These are phyloP conservation scores for Littorina saxatilis DNA, from an alignment of 1,140 invertebrate genomes.

Conservation along the genomic window DNA sequence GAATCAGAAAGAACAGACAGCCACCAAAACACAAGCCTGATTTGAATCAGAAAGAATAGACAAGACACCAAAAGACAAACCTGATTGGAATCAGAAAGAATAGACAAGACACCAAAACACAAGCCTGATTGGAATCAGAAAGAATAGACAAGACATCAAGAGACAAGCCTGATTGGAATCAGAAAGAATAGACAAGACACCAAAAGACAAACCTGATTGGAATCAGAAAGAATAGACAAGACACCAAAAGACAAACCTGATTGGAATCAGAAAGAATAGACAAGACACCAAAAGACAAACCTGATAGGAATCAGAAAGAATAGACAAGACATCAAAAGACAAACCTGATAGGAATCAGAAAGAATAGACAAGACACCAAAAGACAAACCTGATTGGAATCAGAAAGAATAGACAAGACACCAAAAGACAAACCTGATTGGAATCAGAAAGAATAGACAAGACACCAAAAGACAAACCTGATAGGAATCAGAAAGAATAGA, in stretches of 20 bases:
- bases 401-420: slow-evolving; percentile 76
- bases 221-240: slow-evolving; percentile 78
- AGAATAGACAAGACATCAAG: slow-evolving; percentile 66
- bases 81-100: slow-evolving; percentile 81
- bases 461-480: slow-evolving; percentile 76
- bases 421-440: slow-evolving; percentile 78
- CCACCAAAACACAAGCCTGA: slow-evolving; percentile 76
- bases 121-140: slow-evolving; percentile 82
- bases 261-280: slow-evolving; percentile 81
- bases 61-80: slow-evolving; percentile 68
- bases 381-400: slow-evolving; percentile 80
- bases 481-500: slow-evolving; percentile 81
- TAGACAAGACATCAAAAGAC: background rate
- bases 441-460: slow-evolving; percentile 78
- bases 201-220: slow-evolving; percentile 78
- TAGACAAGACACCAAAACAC: background rate
- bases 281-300: slow-evolving; percentile 68
- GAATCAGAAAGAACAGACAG: too few species aligned
- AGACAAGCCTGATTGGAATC: slow-evolving; percentile 80
- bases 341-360: slow-evolving; percentile 82
- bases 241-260: slow-evolving; percentile 76
- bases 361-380: slow-evolving; percentile 66
- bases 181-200: slow-evolving; percentile 76
- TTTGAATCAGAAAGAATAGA: slow-evolving; percentile 81
- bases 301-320: slow-evolving; percentile 81